Base-by-base conservation (phyloP, 2,888 invertebrate species). In the Drosophila rellima region DNA sequence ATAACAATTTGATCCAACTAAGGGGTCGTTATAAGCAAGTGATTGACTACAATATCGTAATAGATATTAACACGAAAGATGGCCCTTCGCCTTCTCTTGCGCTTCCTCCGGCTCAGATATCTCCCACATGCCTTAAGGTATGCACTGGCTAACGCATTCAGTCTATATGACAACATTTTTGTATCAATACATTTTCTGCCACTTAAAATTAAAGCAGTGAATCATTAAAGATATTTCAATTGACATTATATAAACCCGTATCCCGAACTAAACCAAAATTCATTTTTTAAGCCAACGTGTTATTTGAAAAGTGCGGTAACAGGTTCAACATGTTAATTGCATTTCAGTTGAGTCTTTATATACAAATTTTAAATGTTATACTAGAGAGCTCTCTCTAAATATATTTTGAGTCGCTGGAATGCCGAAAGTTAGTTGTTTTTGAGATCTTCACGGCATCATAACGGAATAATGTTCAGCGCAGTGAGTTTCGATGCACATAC, bases 401-500 rank as follows among this genome's bases (percentile, higher is more conserved):
- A 50, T 20, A 50, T 20, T 18, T 18, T 2, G 33, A 13, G 23
- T 7, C 8, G 2, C 11, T 31, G 3, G 11, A 5, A 20, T 35
- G 1, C 11, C 8, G 1, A 23, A 40, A 29, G 2, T 52, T 39
- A 70, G 57, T 70, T 65, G 23, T 20, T 33, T 13, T 51, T 52
- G 23, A 17, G 35, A 23, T 17, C 45, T 35, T 5, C 17, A 31
- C 13, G 11, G 18, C 20, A n/a, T 13, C 54, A 37, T 20, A 67
- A n/a, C 8, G 3, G 5, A 8, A 47, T 6, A 29, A 52, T 70
- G 52, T 29, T 48, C 0, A 57, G 15, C 23, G 18, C 17, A 37
- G 70, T 72, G 26, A 65, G 73, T 48, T 57, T n/a, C n/a, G 10
- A 20, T 37, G 15, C 8, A 11, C 1, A 10, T 6, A 10, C 1